These are phyloP conservation scores for Dendroctonus valens DNA, from an alignment of 1,140 invertebrate genomes.

Conservation along the genomic window DNA sequence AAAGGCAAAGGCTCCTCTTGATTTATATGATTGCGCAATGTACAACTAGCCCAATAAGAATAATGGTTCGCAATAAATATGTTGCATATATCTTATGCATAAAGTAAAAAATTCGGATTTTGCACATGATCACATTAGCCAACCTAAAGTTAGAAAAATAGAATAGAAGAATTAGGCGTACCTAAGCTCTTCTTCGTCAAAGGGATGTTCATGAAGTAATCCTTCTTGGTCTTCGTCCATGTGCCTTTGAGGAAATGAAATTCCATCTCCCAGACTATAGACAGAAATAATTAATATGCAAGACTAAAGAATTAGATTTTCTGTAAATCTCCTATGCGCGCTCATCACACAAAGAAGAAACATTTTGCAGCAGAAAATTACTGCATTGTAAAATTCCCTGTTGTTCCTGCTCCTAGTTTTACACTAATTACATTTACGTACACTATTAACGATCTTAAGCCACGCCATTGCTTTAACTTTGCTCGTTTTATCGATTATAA, in stretches of 20 bases:
- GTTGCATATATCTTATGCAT: not conserved
- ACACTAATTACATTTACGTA: too few species aligned
- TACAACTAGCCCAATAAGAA: not conserved
- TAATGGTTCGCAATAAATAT: not conserved
- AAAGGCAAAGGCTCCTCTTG: not conserved
- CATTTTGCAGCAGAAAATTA: not conserved
- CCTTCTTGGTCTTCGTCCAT: slow-evolving; percentile 80
- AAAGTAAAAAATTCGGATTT: not conserved
- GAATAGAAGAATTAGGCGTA: slow-evolving; percentile 17
- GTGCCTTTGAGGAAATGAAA: slow-evolving; percentile 77
- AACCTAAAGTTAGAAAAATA: not conserved
- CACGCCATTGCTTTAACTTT: too few species aligned
- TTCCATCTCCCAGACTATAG: slow-evolving; percentile 80
- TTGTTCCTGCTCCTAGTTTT: too few species aligned
- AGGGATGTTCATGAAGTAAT: slow-evolving; percentile 54
- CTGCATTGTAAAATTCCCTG: not conserved
- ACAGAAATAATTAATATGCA: slow-evolving; percentile 41
- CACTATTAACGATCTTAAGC: too few species aligned
- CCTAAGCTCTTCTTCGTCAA: slow-evolving; percentile 36
- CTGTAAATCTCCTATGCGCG: too few species aligned
- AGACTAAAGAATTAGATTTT: slow-evolving; percentile 5
- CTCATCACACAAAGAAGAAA: too few species aligned
- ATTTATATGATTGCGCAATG: not conserved
- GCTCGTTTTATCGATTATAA: too few species aligned
- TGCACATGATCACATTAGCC: not conserved